phyloP scores from a whole-genome alignment of 1,140 invertebrate genomes.

The Leptinotarsa defecta region DNA sequence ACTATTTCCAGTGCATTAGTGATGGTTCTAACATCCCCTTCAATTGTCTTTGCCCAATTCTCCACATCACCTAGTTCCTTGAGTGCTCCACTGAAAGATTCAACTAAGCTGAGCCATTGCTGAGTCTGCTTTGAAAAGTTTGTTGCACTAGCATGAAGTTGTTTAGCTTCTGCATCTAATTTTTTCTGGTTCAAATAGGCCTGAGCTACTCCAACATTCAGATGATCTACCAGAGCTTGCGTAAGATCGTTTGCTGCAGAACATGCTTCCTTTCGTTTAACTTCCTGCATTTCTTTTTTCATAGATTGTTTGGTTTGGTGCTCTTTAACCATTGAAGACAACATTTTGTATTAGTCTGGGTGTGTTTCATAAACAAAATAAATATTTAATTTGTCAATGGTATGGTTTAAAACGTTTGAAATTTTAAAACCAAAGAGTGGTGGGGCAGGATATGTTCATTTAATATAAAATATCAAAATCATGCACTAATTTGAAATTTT shows the following conservation, averaged over 20 bases:
- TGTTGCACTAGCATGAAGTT: constrained; percentile 90
- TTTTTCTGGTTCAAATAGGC: constrained; percentile 98
- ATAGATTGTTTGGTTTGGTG: constrained; percentile 78
- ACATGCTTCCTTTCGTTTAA: constrained; percentile 90
- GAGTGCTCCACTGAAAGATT: constrained; percentile 92
- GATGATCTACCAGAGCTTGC: constrained; percentile 91
- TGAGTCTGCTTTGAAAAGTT: constrained; percentile 96
- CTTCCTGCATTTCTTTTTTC: constrained; percentile 85
- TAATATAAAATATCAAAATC: too few relatives aligned
- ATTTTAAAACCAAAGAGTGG: too few relatives aligned
- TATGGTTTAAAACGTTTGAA: too few relatives aligned
- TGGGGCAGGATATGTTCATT: too few relatives aligned
- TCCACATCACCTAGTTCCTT: constrained; percentile 99
- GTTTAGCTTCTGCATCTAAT: constrained; percentile 95
- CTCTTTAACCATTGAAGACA: constrained; percentile 85
- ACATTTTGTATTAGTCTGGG: constrained; percentile 63
- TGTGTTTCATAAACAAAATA: not conserved
- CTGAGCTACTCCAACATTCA: constrained; percentile 97
- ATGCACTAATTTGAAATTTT: too few relatives aligned
- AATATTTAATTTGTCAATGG: not conserved
- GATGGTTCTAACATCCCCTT: constrained; percentile 93
- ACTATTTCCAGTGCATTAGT: constrained; percentile 92
- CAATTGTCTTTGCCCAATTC: constrained; percentile 97
- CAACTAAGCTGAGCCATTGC: constrained; percentile 92
- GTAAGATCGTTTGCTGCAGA: constrained; percentile 89